phyloP scores from a whole-genome alignment of 2,888 invertebrate genomes.

The Andrena hattorfiana region DNA sequence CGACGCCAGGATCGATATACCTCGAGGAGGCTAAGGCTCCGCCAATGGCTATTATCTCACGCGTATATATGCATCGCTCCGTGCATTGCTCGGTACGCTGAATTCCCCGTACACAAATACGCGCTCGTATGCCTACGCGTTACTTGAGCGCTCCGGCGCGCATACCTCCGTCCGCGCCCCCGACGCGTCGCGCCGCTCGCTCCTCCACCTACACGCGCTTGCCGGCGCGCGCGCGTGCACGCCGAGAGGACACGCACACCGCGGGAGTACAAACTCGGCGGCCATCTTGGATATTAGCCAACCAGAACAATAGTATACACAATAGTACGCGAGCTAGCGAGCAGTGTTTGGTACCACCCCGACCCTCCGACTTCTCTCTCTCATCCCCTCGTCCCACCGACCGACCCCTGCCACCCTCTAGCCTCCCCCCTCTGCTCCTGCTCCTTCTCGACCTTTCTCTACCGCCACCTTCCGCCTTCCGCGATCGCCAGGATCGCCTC shows the following conservation, averaged over 20 bases:
- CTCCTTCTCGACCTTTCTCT: conserved; percentile 57
- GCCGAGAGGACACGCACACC: conserved; percentile 65
- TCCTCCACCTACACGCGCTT: conserved; percentile 37
- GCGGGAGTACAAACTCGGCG: conserved; percentile 80
- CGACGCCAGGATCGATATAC: conserved; percentile 73
- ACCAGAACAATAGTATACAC: conserved; percentile 84
- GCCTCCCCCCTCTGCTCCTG: not conserved
- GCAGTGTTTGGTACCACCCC: conserved; percentile 79
- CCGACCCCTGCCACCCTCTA: conserved; percentile 46
- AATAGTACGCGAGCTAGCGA: conserved; percentile 82
- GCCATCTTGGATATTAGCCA: conserved; percentile 85
- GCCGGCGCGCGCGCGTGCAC: conserved; percentile 47
- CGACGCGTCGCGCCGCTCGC: conserved; percentile 34
- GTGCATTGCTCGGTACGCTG: conserved; percentile 75
- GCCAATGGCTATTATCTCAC: conserved; percentile 81
- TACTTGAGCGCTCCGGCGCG: conserved; percentile 62
- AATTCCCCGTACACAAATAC: conserved; percentile 75
- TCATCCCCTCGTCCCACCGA: conserved; percentile 52
- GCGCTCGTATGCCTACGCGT: conserved; percentile 58
- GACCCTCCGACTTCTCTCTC: conserved; percentile 64
- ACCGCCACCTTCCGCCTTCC: conserved; percentile 57
- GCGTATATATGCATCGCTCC: conserved; percentile 73
- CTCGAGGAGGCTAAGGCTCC: conserved; percentile 78
- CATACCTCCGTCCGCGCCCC: conserved; percentile 43
- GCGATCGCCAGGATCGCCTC: conserved; percentile 61